Evolutionary conservation across 2,797 vertebrate species (phyloP).

Genomic region (Graptemys geographica): DNA sequence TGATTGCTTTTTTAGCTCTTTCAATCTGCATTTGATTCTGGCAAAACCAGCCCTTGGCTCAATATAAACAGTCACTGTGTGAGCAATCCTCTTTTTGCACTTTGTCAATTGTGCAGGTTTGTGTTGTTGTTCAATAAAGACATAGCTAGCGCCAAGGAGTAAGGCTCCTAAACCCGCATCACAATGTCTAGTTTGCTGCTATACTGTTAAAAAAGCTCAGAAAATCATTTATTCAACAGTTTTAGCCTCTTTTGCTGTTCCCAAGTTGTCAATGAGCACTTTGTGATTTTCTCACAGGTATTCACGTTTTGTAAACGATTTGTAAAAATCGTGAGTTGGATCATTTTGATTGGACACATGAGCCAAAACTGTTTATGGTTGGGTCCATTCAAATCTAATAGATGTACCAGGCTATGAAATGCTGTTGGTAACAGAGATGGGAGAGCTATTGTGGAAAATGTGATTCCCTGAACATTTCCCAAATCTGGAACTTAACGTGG

Average conservation of each 20-base stretch:
- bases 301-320: background rate
- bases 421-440: background rate
- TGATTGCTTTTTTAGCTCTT: background rate
- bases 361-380: background rate
- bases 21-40: background rate
- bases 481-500: background rate
- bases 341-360: background rate
- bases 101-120: background rate
- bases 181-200: background rate
- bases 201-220: background rate
- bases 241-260: background rate
- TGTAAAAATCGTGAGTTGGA: background rate
- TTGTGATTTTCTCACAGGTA: background rate
- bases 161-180: background rate
- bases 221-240: background rate
- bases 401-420: background rate
- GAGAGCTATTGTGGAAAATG: background rate
- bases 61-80: background rate
- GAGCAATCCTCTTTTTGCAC: background rate
- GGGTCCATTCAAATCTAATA: background rate
- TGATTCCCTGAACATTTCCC: background rate
- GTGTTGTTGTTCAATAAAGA: background rate
- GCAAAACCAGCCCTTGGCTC: background rate
- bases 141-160: background rate
- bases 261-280: rapidly evolving